Percentiles rank a stretch among this genome's conserved stretches.
These are phyloP conservation scores for Ctenochaetus hawaiiensis DNA, from an alignment of 2,797 vertebrate genomes.

Conservation along the genomic window DNA sequence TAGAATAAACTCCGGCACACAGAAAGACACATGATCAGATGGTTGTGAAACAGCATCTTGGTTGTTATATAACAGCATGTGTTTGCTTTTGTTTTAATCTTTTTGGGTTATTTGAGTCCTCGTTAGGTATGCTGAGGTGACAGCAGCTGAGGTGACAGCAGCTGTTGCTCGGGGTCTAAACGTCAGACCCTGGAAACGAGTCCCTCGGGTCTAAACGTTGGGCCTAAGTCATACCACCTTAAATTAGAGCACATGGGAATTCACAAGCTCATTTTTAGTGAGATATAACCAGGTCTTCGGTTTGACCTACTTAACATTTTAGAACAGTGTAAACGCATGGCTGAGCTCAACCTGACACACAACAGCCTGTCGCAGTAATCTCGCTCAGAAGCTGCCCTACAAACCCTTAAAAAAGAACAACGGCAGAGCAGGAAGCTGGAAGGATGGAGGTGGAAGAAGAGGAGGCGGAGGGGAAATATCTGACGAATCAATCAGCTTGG, in stretches of 20 bases:
- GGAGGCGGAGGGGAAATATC: conserved; percentile 34
- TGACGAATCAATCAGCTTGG: conserved; percentile 69
- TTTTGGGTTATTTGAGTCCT: conserved; percentile 17
- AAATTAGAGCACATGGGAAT: conserved; percentile 1
- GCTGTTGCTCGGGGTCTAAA: conserved; percentile 15
- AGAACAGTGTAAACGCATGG: conserved; percentile 49
- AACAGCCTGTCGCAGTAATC: conserved; percentile 40
- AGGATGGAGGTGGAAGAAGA: conserved; percentile 31
- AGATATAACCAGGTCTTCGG: conserved; percentile 35
- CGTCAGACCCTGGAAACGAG: too few species aligned
- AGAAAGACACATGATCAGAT: conserved; percentile 10
- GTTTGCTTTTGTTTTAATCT: conserved; percentile 12
- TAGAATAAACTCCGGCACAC: background rate
- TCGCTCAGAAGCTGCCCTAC: conserved; percentile 54
- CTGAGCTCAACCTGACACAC: conserved; percentile 47
- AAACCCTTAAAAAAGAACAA: conserved; percentile 60
- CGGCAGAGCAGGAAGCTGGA: conserved; percentile 32
- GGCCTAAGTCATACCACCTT: conserved; percentile 20
- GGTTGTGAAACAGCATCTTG: conserved; percentile 10
- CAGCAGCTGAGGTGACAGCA: conserved; percentile 33
- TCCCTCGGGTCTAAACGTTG: background rate
- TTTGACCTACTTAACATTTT: conserved; percentile 68
- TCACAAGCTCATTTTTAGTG: conserved; percentile 35
- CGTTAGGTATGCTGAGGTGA: conserved; percentile 23
- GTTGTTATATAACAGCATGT: conserved; percentile 16